These are phyloP conservation scores for Brenthis daphne DNA, from an alignment of 2,888 invertebrate genomes.

Conservation along the genomic window DNA sequence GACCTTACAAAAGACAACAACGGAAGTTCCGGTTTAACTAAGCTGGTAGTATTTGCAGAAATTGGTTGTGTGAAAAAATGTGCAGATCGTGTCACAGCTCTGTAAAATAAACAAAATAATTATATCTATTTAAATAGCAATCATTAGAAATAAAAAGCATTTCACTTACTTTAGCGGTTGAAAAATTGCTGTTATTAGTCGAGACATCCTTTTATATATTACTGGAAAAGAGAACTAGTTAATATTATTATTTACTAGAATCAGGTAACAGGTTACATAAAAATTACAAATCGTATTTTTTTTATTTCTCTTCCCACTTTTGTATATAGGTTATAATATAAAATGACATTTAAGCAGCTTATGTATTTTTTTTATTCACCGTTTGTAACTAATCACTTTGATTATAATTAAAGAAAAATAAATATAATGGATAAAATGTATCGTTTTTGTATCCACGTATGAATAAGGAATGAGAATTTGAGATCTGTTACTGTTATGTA, in stretches of 20 bases:
- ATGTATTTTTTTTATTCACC: too few relatives aligned
- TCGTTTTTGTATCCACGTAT: too few relatives aligned
- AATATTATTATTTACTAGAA: background rate
- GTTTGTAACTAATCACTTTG: too few relatives aligned
- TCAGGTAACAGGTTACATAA: background rate
- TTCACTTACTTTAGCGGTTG: slow-evolving; percentile 60
- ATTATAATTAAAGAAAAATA: too few relatives aligned
- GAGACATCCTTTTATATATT: slow-evolving; percentile 53
- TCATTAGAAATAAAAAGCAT: background rate
- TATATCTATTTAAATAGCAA: background rate
- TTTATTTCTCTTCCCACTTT: background rate
- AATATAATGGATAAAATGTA: too few relatives aligned
- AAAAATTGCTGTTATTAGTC: slow-evolving; percentile 57
- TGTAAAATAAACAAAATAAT: slow-evolving; percentile 45
- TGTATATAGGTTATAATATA: background rate
- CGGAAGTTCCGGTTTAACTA: slow-evolving; percentile 61
- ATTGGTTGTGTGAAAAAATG: slow-evolving; percentile 50
- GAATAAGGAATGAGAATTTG: too few relatives aligned
- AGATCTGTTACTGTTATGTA: too few relatives aligned
- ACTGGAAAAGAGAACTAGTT: background rate
- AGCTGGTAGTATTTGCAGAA: slow-evolving; percentile 42
- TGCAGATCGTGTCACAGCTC: slow-evolving; percentile 58
- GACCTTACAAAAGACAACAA: slow-evolving; percentile 63
- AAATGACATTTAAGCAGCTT: background rate
- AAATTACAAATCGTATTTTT: background rate